Evolutionary conservation across 2,888 invertebrate genomes (phyloP).

Genomic region (Malthinus flaveolus): DNA sequence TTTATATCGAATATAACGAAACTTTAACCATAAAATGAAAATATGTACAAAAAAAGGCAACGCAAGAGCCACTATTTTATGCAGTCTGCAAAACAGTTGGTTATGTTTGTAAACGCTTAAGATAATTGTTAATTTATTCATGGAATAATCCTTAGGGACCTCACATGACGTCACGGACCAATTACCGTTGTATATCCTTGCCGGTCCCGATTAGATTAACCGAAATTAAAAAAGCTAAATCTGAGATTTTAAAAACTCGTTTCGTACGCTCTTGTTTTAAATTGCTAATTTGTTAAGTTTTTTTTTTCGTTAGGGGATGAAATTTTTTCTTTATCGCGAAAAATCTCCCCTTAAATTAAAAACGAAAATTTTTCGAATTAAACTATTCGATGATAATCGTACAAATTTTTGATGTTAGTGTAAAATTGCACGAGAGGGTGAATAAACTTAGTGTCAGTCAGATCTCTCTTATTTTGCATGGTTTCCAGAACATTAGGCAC

Average conservation of each 20-base stretch:
- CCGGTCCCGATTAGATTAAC: slow-evolving; percentile 45
- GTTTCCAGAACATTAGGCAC: slow-evolving; percentile 47
- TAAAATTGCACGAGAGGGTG: slow-evolving; percentile 15
- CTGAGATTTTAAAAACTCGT: slow-evolving; percentile 45
- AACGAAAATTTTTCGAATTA: background rate
- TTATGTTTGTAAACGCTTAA: slow-evolving; percentile 44
- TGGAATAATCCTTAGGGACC: slow-evolving; percentile 45
- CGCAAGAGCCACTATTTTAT: background rate
- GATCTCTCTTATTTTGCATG: slow-evolving; percentile 23
- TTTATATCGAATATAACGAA: too few species aligned
- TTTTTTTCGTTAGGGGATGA: too few species aligned
- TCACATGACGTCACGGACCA: slow-evolving; percentile 44
- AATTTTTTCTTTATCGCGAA: too few species aligned
- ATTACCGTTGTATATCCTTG: slow-evolving; percentile 44
- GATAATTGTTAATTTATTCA: slow-evolving; percentile 51
- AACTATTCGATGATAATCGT: slow-evolving; percentile 2
- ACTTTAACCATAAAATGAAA: too few species aligned
- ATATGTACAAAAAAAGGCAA: too few species aligned
- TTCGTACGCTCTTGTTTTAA: slow-evolving; percentile 33
- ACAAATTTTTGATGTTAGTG: slow-evolving; percentile 3
- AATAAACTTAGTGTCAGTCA: slow-evolving; percentile 26
- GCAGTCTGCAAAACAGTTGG: slow-evolving; percentile 31
- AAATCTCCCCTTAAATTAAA: too few species aligned
- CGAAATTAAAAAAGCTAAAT: slow-evolving; percentile 48
- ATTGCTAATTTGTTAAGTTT: too few species aligned